These are phyloP conservation scores for Patella caerulea DNA, from an alignment of 2,888 invertebrate genomes.

Conservation along the genomic window DNA sequence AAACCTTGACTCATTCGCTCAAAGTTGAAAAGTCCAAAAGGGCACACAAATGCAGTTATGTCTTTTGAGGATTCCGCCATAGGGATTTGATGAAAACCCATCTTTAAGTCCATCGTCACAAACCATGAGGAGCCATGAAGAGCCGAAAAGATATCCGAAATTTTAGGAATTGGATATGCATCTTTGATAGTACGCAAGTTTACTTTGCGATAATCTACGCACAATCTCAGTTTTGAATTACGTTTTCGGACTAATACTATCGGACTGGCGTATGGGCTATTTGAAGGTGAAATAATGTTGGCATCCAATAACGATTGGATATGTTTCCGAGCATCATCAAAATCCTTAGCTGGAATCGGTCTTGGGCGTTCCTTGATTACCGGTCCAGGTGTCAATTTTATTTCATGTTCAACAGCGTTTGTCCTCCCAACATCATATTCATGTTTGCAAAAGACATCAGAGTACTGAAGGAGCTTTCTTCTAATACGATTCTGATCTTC, in stretches of 20 bases:
- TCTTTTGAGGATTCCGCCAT: conserved; percentile 13
- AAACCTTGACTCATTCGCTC: conserved; percentile 10
- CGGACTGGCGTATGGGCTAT: not conserved
- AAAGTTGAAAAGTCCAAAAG: conserved; percentile 17
- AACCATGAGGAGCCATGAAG: conserved; percentile 15
- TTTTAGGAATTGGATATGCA: conserved; percentile 12
- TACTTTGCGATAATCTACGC: conserved; percentile 7
- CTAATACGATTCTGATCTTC: not conserved
- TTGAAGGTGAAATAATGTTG: conserved; percentile 13
- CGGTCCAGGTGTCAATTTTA: conserved; percentile 4
- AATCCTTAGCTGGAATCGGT: conserved; percentile 8
- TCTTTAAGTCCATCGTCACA: conserved; percentile 6
- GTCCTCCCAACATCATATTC: conserved; percentile 12
- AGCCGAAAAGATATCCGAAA: conserved; percentile 17
- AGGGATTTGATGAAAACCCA: conserved; percentile 16
- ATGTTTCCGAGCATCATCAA: conserved; percentile 12
- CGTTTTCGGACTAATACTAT: conserved; percentile 19
- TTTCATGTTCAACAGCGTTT: conserved; percentile 3
- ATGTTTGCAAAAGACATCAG: conserved; percentile 17
- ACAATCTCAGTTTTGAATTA: conserved; percentile 6
- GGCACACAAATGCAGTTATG: conserved; percentile 14
- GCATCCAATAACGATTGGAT: conserved; percentile 4
- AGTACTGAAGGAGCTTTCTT: not conserved
- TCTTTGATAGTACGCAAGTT: conserved; percentile 11
- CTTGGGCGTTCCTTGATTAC: conserved; percentile 6